Evolutionary conservation across 23 tunicate species (phyloP), one percentile per base, ranked within the genome.

Genomic region (Ciona savignyi): DNA sequence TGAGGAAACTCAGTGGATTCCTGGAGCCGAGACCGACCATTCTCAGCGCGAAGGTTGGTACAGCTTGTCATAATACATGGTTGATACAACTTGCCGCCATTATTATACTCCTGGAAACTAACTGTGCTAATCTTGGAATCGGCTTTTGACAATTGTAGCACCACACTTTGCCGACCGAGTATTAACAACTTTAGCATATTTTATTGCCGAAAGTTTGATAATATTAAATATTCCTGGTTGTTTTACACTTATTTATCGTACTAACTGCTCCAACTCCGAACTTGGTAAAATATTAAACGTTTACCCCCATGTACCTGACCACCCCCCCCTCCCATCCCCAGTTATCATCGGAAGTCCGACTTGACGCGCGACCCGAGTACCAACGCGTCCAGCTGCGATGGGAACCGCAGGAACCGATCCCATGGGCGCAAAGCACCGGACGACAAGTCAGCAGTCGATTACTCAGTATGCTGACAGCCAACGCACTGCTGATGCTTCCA

Each of bases 331-430:
- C 23, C 15, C 9, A 15, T 65, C 23, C 70, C 32, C 72, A 88
- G 96, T 25, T 88, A 27, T 82, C 96, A 6, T 61, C 70, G 29
- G 84, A 83, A 42, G 66, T 90, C 34, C 66, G 88, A 15, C 76
- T 90, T 23, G 97, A 90, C 65, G 81, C 97, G 0, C 77, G 97
- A 21, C 97, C 97, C 34, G 97, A 90, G 32, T 90, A 90, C 48
- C 89, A 84, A 33, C 77, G 97, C 31, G 89, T 87, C 30, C 67
- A 68, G 32, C 67, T 90, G 2, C 72, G 76, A 1, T 90, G 97
- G 97, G 88, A 75, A 32, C 82, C 89, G 29, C 72, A 75, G 20
- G 86, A 90, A 32, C 34, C 67, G 32, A 75, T 68, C 3, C 97
- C 90, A 25, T 80, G 85, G 82, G 98, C 98, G 4, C 73, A 66